Evolutionary conservation across 2,797 vertebrate genomes (phyloP).

Genomic region (Catostomus latipinnis): DNA sequence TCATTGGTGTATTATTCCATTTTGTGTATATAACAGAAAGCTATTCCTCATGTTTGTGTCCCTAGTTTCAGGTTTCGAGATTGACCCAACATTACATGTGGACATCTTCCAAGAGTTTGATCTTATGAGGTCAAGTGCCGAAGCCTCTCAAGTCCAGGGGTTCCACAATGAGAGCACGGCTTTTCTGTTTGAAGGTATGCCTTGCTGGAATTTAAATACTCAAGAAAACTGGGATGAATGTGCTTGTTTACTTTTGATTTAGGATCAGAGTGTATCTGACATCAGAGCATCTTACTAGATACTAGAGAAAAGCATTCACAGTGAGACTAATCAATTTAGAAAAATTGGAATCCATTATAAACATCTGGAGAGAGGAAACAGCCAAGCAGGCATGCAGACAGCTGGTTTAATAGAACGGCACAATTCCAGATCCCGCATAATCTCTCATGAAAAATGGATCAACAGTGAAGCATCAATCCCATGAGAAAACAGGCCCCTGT

Average conservation of each 20-base stretch:
- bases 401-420: conserved; percentile 35
- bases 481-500: conserved; percentile 49
- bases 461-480: conserved; percentile 50
- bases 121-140: conserved; percentile 75
- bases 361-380: conserved; percentile 51
- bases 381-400: conserved; percentile 44
- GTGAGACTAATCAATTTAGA: conserved; percentile 33
- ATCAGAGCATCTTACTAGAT: conserved; percentile 17
- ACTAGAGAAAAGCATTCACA: neutral
- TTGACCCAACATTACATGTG: conserved; percentile 83
- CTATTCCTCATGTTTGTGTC: neutral
- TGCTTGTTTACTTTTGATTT: conserved; percentile 9
- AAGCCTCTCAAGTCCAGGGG: conserved; percentile 83
- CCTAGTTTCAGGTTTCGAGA: conserved; percentile 78
- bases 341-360: conserved; percentile 41
- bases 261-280: conserved; percentile 1
- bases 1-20: neutral
- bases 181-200: conserved; percentile 85
- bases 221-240: neutral
- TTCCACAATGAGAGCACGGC: conserved; percentile 87
- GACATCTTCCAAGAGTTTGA: conserved; percentile 82
- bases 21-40: neutral
- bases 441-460: conserved; percentile 59
- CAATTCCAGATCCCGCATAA: conserved; percentile 51
- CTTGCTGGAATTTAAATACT: neutral